Evolutionary conservation across 1,140 invertebrate species (phyloP), one percentile per base, ranked within the genome.

Genomic region (Sycophaga agraensis): DNA sequence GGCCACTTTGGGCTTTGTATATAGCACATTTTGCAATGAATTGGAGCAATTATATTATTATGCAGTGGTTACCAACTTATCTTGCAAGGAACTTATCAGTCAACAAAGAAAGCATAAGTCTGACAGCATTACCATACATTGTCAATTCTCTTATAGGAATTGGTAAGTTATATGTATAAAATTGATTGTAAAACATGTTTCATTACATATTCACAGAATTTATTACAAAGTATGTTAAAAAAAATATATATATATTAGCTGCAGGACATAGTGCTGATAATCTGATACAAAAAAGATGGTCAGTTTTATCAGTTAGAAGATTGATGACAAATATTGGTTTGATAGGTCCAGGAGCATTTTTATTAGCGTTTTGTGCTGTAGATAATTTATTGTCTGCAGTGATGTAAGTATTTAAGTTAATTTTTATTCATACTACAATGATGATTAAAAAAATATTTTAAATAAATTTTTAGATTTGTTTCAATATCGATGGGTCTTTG

Each of bases 1-100:
- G 89, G 86, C 86, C 89, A 0, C 76, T 92, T 14, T 91, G 89
- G 89, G 86, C 89, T 2, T 84, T 91, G 60, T 92, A 92, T 68
- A 84, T 89, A 59, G 89, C 90, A 24, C 90, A 92, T 77, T 92
- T 92, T 78, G 85, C 88, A 21, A 92, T 92, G 90, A 91, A 91
- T 74, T 92, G 90, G 90, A 89, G 87, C 34, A 91, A 88, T 68
- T 91, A 92, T 68, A 91, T 92, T 59, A 89, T 92, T 64, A 91
- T 91, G 89, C 89, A 91, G 70, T 92, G 90, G 90, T 75, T 92
- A 59, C 90, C 90, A 2, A 91, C 89, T 6, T 92, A 92, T 74
- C 76, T 92, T 66, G 75, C 85, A 4, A 76, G 85, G 48, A 86
- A 85, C 70, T 80, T 92, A 19, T 87, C 86, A 16, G 89, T 87